Percentiles rank a stretch among this genome's conserved stretches.
These are phyloP conservation scores for Yponomeuta evonymella DNA, from an alignment of 2,888 invertebrate genomes.

Conservation along the genomic window DNA sequence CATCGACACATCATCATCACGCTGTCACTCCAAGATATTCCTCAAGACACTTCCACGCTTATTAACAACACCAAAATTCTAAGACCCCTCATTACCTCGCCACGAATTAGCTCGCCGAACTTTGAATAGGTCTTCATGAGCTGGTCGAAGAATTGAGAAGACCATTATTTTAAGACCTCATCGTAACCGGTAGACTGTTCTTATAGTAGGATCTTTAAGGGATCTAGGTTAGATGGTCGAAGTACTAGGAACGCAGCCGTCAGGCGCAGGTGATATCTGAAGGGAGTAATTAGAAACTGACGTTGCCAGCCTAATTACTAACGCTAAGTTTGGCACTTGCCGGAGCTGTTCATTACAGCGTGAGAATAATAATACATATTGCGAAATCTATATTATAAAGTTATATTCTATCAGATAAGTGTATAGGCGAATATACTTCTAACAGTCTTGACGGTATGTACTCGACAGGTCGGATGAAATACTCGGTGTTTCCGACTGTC, in stretches of 20 bases:
- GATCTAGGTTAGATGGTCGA: constrained; percentile 35
- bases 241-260: constrained; percentile 42
- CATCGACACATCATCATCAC: constrained; percentile 46
- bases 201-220: constrained; percentile 4
- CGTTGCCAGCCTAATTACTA: constrained; percentile 58
- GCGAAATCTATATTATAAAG: background rate
- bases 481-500: no score
- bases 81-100: background rate
- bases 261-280: constrained; percentile 70
- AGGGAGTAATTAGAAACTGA: constrained; percentile 69
- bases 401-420: background rate
- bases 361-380: constrained; percentile 2
- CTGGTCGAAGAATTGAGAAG: background rate
- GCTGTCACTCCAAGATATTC: constrained; percentile 53
- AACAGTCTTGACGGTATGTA: no score
- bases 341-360: constrained; percentile 17
- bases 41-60: constrained; percentile 21
- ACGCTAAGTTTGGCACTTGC: constrained; percentile 53
- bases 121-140: background rate
- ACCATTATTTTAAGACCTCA: background rate
- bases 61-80: background rate
- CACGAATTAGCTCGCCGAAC: background rate
- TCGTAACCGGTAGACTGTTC: background rate
- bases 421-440: no score
- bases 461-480: no score